Base-by-base conservation (phyloP, 1,140 invertebrate genomes). In the Drosophila tropicalis region DNA sequence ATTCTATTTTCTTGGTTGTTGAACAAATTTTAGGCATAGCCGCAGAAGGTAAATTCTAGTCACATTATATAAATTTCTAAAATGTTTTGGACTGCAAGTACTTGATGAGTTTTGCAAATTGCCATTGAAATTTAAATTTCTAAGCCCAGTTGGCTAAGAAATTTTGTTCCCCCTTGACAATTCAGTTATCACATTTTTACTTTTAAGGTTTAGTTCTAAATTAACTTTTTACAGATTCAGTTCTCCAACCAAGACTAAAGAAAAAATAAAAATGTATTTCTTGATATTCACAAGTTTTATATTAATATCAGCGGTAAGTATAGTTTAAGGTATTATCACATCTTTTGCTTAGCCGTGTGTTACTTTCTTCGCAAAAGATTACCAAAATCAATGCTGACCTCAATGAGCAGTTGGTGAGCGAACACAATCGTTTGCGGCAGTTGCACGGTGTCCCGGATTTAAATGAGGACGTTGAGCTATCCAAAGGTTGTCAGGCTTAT, bases 381-480 rank as follows among this genome's bases (percentile, higher is more conserved):
- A 2, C 29, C 0, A 12, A 13, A 15, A 39, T 34, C 1, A 1
- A 41, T 3, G 51, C 54, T 2, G 3, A 1, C 6, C 51, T 54
- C 0, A 57, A 36, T 2, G 5, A 74, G 2, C 19, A 76, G 5
- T 7, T 3, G 10, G 29, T 81, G 0, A 1, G 2, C 0, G 32
- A 40, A 9, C 79, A 81, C 12, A 81, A 81, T 25, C 19, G 19
- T 6, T 19, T 57, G 5, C 40, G 79, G 0, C 5, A 7, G 2
- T 7, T 6, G 0, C 79, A 81, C 39, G 47, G 54, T 5, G 15
- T 9, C 7, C 36, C 47, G 0, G 1, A 22, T 0, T 29, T 76
- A 0, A 1, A 0, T 0, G 10, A 81, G 1, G 62, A 51, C n/a
- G 0, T 0, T 0, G 1, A 0, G 0, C 13, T 55, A 3, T 7